These are phyloP conservation scores for Gallinago solitaria DNA, from an alignment of 2,797 vertebrate species.

Conservation along the genomic window DNA sequence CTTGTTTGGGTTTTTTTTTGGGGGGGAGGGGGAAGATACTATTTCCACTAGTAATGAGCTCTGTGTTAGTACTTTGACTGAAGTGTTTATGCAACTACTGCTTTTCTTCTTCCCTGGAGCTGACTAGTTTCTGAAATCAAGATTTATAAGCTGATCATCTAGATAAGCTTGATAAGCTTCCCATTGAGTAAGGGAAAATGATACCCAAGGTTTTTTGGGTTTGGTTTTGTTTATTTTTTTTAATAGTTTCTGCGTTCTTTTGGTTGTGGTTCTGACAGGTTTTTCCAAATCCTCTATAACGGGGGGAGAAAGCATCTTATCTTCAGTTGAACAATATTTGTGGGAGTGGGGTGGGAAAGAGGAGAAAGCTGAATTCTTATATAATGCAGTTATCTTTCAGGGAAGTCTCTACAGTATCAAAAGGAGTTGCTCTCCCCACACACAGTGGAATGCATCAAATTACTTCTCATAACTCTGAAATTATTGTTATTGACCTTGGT, in stretches of 20 bases:
- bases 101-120: neutral
- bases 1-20: neutral
- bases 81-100: neutral
- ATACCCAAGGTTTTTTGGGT: neutral
- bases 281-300: neutral
- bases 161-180: neutral
- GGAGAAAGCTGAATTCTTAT: neutral
- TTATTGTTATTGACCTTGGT: slow-evolving; percentile 36
- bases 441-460: neutral
- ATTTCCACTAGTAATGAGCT: neutral
- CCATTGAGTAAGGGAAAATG: neutral
- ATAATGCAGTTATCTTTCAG: neutral
- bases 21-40: fast-evolving
- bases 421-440: neutral
- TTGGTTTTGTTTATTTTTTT: neutral
- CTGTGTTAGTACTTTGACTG: neutral
- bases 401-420: neutral
- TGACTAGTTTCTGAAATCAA: neutral
- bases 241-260: neutral
- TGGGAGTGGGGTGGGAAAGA: too few relatives aligned
- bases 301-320: neutral
- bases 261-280: neutral
- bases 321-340: neutral
- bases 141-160: neutral
- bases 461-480: neutral